Evolutionary conservation across 2,888 invertebrate species (phyloP), one percentile per base, ranked within the genome.

Genomic region (Serripes groenlandicus): DNA sequence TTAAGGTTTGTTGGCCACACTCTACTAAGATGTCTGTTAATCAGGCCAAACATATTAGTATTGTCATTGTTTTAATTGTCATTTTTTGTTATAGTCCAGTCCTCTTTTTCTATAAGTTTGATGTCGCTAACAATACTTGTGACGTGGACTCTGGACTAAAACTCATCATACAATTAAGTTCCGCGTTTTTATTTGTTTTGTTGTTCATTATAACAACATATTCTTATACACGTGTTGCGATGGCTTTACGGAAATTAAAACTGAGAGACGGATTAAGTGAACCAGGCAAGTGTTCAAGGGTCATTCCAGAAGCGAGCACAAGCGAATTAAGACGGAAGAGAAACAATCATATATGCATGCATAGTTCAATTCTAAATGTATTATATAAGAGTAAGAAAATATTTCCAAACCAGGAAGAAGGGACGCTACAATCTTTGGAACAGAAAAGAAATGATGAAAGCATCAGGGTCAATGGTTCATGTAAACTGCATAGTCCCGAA

Each of bases 1-100:
- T 32, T n/a, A 62, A 62, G 23, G 34, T n/a, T 15, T 62, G 62
- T 34, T 34, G 34, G n/a, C 62, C 62, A n/a, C 62, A 62, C 34
- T 62, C 62, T 15, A 62, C 32, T 34, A n/a, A 34, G 21, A 62
- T 62, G 30, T 34, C 62, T 21, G 32, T 34, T 4, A 34, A n/a
- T 1, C 32, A 32, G 3, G 62, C 62, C 1, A 62, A 62, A n/a
- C 18, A n/a, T 18, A 11, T 62, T 4, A 15, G 34, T 9, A 34
- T 62, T 34, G 32, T 62, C 1, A 62, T 34, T n/a, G 30, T 18
- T 18, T 21, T n/a, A n/a, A 32, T n/a, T 9, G 34, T 34, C 30
- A n/a, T 30, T 11, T 32, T 32, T 28, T 1, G 32, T 15, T 62
- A 62, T 34, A 21, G n/a, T n/a, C 62, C 62, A 21, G 15, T 34